These are phyloP conservation scores for Pogonophryne albipinna DNA, from an alignment of 2,797 vertebrate genomes.

Conservation along the genomic window DNA sequence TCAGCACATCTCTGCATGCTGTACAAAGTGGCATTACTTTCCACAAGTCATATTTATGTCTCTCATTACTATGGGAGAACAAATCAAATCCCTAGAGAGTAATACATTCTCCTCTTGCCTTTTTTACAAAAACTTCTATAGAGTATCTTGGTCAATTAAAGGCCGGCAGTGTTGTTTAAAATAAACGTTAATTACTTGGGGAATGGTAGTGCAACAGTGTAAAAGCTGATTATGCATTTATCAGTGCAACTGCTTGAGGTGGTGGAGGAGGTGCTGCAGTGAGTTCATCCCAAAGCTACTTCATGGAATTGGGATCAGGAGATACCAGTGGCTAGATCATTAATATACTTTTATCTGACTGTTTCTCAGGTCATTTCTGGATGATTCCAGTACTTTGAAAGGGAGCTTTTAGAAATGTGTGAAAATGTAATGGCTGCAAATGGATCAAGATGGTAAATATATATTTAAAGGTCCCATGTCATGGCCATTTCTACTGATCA, in stretches of 20 bases:
- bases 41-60: slow-evolving; percentile 47
- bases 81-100: slow-evolving; percentile 37
- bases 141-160: slow-evolving; percentile 43
- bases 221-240: slow-evolving; percentile 33
- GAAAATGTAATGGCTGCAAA: not conserved
- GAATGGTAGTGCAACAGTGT: slow-evolving; percentile 12
- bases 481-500: too few species aligned
- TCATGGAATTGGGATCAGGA: slow-evolving; percentile 3
- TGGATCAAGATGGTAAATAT: not conserved
- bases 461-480: too few species aligned
- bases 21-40: slow-evolving; percentile 40
- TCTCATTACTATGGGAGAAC: slow-evolving; percentile 41
- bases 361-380: not conserved
- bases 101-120: slow-evolving; percentile 34
- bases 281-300: slow-evolving; percentile 24
- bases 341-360: not conserved
- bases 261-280: slow-evolving; percentile 2
- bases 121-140: slow-evolving; percentile 30
- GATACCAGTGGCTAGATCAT: not conserved
- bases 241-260: slow-evolving; percentile 23
- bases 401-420: not conserved
- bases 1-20: slow-evolving; percentile 30
- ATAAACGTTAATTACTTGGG: slow-evolving; percentile 42
- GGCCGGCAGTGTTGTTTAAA: slow-evolving; percentile 37
- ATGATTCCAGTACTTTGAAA: not conserved